Evolutionary conservation across 2,888 invertebrate species (phyloP).

Genomic region (Ectemnius cavifrons): DNA sequence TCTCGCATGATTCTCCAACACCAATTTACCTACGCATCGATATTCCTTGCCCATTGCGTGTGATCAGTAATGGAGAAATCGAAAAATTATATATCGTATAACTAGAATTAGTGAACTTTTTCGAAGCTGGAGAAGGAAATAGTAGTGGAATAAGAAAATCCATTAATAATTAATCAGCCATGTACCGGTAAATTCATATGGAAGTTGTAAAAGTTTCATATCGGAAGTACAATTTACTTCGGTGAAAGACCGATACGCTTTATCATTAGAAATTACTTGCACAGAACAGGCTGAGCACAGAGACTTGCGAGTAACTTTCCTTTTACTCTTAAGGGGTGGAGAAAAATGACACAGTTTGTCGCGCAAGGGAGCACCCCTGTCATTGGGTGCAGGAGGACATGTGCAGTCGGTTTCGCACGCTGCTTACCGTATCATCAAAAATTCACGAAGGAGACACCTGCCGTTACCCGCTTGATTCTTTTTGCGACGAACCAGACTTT

Average conservation of each 20-base stretch:
- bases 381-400: constrained; percentile 40
- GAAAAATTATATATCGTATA: no score
- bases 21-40: not conserved
- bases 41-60: no score
- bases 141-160: no score
- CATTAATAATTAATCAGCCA: no score
- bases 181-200: no score
- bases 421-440: constrained; percentile 15
- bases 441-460: not conserved
- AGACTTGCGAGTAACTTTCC: constrained; percentile 40
- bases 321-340: constrained; percentile 25
- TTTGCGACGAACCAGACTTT: not conserved
- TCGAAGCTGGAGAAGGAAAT: no score
- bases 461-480: not conserved
- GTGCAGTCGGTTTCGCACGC: constrained; percentile 8
- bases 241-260: no score
- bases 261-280: no score
- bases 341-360: constrained; percentile 29
- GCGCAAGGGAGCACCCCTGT: constrained; percentile 50
- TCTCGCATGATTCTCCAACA: constrained; percentile 47
- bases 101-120: no score
- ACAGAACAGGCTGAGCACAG: not conserved
- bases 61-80: no score
- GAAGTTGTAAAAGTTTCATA: no score
- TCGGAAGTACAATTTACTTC: no score